phyloP scores from a whole-genome alignment of 1,140 invertebrate genomes.

The Palaemon carinicauda region DNA sequence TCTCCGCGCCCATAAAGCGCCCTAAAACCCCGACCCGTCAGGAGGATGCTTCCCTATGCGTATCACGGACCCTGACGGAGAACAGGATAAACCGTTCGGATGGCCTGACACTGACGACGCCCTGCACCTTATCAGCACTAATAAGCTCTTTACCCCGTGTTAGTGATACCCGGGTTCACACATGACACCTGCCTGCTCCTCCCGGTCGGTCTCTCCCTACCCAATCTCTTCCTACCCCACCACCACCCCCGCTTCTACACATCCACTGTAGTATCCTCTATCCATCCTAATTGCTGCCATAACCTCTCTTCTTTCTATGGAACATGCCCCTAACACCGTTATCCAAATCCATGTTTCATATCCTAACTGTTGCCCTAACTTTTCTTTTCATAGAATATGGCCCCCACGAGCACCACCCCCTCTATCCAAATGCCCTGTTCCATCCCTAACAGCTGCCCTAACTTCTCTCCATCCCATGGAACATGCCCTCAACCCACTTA shows the following conservation, averaged over 20 bases:
- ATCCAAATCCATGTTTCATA: too few relatives aligned
- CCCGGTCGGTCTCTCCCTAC: background rate
- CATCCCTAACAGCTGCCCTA: too few relatives aligned
- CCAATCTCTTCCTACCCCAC: background rate
- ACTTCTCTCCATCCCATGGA: too few relatives aligned
- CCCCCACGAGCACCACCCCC: too few relatives aligned
- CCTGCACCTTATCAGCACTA: conserved; percentile 15
- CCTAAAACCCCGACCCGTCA: too few relatives aligned
- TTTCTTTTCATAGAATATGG: too few relatives aligned
- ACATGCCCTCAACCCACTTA: too few relatives aligned
- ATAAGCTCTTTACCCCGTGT: conserved; percentile 27
- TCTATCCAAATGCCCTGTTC: too few relatives aligned
- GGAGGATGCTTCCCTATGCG: too few relatives aligned
- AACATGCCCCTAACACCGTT: too few relatives aligned
- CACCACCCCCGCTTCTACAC: background rate
- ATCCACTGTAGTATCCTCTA: background rate
- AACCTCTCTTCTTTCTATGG: too few relatives aligned
- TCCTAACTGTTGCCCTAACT: too few relatives aligned
- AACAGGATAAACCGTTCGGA: background rate
- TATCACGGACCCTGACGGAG: background rate
- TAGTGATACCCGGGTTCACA: background rate
- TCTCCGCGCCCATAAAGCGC: background rate
- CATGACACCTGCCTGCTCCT: background rate
- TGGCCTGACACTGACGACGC: background rate
- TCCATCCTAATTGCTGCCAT: background rate